Evolutionary conservation across 2,113 vertebrate genomes (phyloP).

Genomic region (Smithornis capensis): DNA sequence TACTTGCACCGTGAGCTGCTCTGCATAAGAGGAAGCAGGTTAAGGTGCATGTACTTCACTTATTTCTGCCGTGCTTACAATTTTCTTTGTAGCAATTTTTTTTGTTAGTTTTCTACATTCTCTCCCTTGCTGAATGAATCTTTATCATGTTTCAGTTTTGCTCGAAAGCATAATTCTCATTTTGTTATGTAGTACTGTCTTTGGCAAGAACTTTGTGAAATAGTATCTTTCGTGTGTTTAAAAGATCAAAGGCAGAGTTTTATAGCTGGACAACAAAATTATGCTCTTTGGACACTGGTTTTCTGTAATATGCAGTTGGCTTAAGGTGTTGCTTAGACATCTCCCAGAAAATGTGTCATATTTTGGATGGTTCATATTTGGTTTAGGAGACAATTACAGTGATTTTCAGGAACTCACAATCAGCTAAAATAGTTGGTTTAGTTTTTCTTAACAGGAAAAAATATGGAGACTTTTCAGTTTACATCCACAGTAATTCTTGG

Average conservation of each 20-base stretch:
- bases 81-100: neutral
- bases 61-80: neutral
- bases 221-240: neutral
- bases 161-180: constrained; percentile 41
- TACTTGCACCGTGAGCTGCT: neutral
- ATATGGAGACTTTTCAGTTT: neutral
- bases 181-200: constrained; percentile 31
- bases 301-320: neutral
- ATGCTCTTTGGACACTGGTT: neutral
- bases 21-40: neutral
- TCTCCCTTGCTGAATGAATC: neutral
- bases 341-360: neutral
- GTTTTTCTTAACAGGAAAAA: neutral
- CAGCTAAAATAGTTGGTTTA: neutral
- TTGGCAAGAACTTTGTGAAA: constrained; percentile 1
- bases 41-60: neutral
- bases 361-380: neutral
- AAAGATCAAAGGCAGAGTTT: constrained; percentile 3
- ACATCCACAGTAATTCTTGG: neutral
- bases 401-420: neutral
- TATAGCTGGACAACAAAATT: constrained; percentile 22
- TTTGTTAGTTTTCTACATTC: neutral
- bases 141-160: constrained; percentile 9
- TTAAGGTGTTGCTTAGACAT: neutral
- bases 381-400: neutral